Evolutionary conservation across 2,888 invertebrate species (phyloP), one percentile per base, ranked within the genome.

Genomic region (Cryptocephalus moraei): DNA sequence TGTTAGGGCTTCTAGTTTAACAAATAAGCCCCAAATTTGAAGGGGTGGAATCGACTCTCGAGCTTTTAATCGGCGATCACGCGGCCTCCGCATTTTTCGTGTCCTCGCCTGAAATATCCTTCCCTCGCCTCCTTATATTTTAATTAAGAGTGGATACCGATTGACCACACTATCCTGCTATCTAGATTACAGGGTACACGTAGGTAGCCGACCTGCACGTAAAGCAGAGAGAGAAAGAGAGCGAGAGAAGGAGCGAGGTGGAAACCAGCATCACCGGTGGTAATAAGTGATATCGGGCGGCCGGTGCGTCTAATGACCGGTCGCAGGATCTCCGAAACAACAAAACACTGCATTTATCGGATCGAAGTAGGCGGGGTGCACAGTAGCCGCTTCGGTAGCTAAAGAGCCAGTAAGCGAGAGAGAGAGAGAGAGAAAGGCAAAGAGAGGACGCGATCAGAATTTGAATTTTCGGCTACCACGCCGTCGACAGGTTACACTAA

Each of bases 321-420:
- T 55, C 56, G 55, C 54, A 33, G 54, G 54, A 55, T 50, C 53
- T 52, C 57, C 55, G 55, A 56, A 62, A 61, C 62, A 64, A 63
- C 63, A 62, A 66, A 66, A 63, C 63, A 62, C 60, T 62, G 66
- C 66, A 67, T 67, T 68, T 67, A 68, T 68, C 68, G 67, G 65
- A 66, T 66, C 66, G 62, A 60, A 64, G 66, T 66, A 60, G 67
- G 67, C 67, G 67, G 66, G 64, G 64, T 65, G 61, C 55, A 61
- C 62, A 55, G 62, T 62, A 62, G 62, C 62, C 56, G 60, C 53
- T 22, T 56, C 60, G 55, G 61, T 61, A 61, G 61, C 56, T 51
- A 50, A 51, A 51, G 52, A 46, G 52, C 50, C 53, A 41, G 22
- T 4, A 6, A 22, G 6, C 2, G 22, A 22, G 22, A 22, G 22